phyloP scores from a whole-genome alignment of 30 jellyfish, hydroid and myxozoan genomes.

The Aurelia sp. region DNA sequence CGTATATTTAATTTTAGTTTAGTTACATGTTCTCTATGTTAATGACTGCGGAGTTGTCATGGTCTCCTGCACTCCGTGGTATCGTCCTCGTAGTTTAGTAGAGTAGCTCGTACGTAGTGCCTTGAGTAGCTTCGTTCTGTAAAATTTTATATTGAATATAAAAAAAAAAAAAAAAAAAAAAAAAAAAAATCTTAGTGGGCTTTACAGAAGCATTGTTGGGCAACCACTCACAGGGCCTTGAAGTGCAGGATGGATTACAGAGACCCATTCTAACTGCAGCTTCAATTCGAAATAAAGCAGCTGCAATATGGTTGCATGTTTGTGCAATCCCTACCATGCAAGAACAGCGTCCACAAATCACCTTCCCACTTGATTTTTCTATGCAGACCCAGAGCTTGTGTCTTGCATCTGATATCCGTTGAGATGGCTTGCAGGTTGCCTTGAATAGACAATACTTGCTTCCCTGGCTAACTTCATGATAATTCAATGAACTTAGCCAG shows the following conservation, averaged over 20 bases:
- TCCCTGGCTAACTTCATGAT: background rate
- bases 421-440: conserved; percentile 61
- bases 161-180: too few relatives aligned
- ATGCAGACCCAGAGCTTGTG: conserved; percentile 72
- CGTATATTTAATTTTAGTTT: too few relatives aligned
- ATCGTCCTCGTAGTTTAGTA: too few relatives aligned
- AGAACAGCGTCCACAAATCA: conserved; percentile 39
- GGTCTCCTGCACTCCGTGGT: too few relatives aligned
- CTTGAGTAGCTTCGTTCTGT: too few relatives aligned
- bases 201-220: conserved; percentile 1
- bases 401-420: conserved; percentile 24
- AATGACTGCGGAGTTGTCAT: too few relatives aligned
- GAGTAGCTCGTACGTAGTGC: too few relatives aligned
- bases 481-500: conserved; percentile 42
- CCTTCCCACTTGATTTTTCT: conserved; percentile 32
- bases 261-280: conserved; percentile 59
- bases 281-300: conserved; percentile 46
- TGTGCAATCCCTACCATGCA: conserved; percentile 70
- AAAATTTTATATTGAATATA: too few relatives aligned
- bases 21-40: too few relatives aligned
- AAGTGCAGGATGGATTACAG: conserved; percentile 67
- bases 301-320: conserved; percentile 70
- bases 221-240: conserved; percentile 52
- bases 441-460: conserved; percentile 25
- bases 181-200: too few relatives aligned